These are phyloP conservation scores for Epinotia demarniana DNA, from an alignment of 2,888 invertebrate species.

Conservation along the genomic window DNA sequence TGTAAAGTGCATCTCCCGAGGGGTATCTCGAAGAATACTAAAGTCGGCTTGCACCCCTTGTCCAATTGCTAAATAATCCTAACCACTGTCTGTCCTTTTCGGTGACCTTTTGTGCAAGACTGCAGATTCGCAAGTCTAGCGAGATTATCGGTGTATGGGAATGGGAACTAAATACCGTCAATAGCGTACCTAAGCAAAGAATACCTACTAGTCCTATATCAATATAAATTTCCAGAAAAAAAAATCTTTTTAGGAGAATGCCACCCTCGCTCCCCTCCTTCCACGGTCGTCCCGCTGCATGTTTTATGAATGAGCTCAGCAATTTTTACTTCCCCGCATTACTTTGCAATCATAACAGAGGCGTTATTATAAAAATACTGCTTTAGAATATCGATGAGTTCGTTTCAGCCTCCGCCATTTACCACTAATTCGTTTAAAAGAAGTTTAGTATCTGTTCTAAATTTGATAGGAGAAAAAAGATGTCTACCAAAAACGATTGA, in stretches of 20 bases:
- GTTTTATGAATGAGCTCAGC: constrained; percentile 74
- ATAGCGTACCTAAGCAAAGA: neutral
- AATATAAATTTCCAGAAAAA: constrained; percentile 23
- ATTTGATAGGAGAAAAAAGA: too few relatives aligned
- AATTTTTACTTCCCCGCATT: constrained; percentile 67
- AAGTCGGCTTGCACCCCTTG: neutral
- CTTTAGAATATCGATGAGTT: constrained; percentile 59
- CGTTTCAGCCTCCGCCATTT: neutral
- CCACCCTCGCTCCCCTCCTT: constrained; percentile 55
- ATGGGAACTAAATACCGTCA: constrained; percentile 10
- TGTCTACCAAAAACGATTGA: too few relatives aligned
- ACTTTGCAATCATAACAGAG: constrained; percentile 59
- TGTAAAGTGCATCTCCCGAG: neutral
- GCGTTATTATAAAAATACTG: constrained; percentile 58
- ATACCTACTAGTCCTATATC: neutral
- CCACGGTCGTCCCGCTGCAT: constrained; percentile 69
- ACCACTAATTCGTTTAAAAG: neutral
- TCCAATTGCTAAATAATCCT: neutral
- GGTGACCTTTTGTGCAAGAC: neutral
- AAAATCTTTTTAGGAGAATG: constrained; percentile 49
- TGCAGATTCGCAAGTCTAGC: neutral
- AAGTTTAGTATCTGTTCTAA: too few relatives aligned
- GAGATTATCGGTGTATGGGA: neutral
- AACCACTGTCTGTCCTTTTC: neutral
- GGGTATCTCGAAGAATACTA: neutral